Conservation (phyloP, 2,113 vertebrate species). For the Pseudonaja textilis region DNA sequence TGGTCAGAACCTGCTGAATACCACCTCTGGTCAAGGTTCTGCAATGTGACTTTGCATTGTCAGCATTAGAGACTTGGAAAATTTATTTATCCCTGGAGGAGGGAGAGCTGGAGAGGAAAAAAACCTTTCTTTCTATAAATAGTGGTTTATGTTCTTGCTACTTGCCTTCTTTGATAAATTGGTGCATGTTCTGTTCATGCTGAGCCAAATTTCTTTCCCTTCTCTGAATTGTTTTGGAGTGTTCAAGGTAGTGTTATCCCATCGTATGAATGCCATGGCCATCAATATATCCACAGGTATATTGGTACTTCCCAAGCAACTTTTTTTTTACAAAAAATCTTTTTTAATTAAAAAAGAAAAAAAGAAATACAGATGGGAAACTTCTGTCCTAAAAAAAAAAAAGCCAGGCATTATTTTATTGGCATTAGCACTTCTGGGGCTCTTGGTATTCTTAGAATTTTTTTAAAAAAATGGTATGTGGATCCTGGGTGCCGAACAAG, state of each 20-base stretch:
- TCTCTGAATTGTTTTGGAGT: not conserved
- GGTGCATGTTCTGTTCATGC: not conserved
- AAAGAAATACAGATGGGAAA: not conserved
- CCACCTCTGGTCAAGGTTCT: not conserved
- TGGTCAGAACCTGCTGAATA: too few relatives aligned
- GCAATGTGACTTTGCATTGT: not conserved
- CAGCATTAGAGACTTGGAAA: conserved; percentile 28
- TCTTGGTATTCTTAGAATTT: not conserved
- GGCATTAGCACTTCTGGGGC: not conserved
- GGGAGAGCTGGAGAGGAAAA: not conserved
- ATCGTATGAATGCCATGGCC: not conserved
- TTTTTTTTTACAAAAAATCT: not conserved
- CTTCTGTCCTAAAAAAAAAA: not conserved
- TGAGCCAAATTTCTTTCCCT: not conserved
- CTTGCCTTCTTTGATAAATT: not conserved
- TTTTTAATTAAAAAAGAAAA: not conserved
- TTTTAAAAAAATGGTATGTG: not conserved
- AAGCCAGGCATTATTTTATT: not conserved
- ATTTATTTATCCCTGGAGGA: not conserved
- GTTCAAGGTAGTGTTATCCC: fast-evolving
- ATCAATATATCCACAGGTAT: not conserved
- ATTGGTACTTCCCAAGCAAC: not conserved
- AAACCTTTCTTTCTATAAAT: not conserved
- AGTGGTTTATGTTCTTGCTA: not conserved
- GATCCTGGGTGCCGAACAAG: not conserved